Evolutionary conservation across 2,797 vertebrate genomes (phyloP), one percentile per base, ranked within the genome.

Genomic region (Triplophysa yarkandensis): DNA sequence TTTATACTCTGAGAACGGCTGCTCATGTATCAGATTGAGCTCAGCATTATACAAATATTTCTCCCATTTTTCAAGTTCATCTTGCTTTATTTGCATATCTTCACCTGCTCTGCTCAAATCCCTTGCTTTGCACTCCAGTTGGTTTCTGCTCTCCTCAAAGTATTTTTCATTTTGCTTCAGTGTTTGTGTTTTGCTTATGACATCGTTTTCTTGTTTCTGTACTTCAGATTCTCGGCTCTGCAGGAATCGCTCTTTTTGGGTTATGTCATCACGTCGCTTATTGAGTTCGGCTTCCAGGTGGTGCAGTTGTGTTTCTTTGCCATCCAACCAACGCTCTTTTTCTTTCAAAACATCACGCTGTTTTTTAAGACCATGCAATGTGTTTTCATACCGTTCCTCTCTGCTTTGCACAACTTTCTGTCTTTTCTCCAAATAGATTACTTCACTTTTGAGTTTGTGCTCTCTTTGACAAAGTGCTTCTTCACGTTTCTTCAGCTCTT

Each of bases 21-120:
- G 87, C 23, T 55, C 74, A 1, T 88, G 82, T 19, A 86, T 80
- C 4, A 87, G 70, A 66, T 81, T 85, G 57, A 85, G 85, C n/a
- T 85, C 86, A 2, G 85, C 87, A 55, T 89, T 85, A 44, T 85
- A 88, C 23, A 91, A 79, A 5, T 87, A 88, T 65, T 77, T 87
- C 0, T 87, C 89, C 80, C 90, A 91, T 75, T 80, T 86, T 69
- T 90, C 86, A 3, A 92, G 84, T 3, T 89, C 86, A 1, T 86
- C 83, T 1, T 83, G 81, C 0, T 89, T 88, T 36, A 44, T 77
- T 28, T 58, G 86, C 0, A 90, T 46, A 72, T 88, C 85, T 16
- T 71, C 69, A 80, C 87, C 83, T 71, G 82, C 83, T 14, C 75
- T 78, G 7, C 89, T 87, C 48, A 91, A 82, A 21, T 75, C 32